Conservation (phyloP, 2,113 vertebrate genomes). For the Macrotus californicus region DNA sequence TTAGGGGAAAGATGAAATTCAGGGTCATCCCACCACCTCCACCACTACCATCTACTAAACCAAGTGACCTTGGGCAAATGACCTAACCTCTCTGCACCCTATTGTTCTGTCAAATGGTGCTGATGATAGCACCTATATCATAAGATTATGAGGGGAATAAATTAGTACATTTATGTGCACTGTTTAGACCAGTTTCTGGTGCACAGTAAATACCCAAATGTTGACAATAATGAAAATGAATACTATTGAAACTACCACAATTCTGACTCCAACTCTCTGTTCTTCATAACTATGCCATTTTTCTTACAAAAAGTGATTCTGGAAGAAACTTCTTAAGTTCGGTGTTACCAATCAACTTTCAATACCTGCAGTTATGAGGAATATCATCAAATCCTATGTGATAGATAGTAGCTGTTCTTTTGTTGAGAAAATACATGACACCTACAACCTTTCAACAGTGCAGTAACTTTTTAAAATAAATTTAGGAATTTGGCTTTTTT, state of each 20-base stretch:
- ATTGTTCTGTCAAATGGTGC: background rate
- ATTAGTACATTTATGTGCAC: background rate
- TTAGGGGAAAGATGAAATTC: background rate
- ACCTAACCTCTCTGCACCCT: background rate
- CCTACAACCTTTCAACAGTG: background rate
- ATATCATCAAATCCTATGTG: background rate
- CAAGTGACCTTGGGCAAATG: background rate
- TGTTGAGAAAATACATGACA: background rate
- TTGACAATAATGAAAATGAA: background rate
- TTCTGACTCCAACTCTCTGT: background rate
- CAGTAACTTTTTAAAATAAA: background rate
- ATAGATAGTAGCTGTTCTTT: background rate
- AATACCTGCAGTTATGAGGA: background rate
- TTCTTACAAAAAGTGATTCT: conserved; percentile 16
- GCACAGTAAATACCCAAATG: background rate
- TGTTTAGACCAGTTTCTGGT: background rate
- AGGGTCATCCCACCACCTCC: background rate
- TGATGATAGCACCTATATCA: background rate
- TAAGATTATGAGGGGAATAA: background rate
- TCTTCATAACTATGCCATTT: background rate
- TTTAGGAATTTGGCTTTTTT: background rate
- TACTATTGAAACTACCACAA: background rate
- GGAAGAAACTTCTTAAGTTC: background rate
- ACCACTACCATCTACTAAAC: background rate
- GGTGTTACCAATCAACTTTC: background rate